phyloP scores from a whole-genome alignment of 2,797 vertebrate species.

The Esox lucius region DNA sequence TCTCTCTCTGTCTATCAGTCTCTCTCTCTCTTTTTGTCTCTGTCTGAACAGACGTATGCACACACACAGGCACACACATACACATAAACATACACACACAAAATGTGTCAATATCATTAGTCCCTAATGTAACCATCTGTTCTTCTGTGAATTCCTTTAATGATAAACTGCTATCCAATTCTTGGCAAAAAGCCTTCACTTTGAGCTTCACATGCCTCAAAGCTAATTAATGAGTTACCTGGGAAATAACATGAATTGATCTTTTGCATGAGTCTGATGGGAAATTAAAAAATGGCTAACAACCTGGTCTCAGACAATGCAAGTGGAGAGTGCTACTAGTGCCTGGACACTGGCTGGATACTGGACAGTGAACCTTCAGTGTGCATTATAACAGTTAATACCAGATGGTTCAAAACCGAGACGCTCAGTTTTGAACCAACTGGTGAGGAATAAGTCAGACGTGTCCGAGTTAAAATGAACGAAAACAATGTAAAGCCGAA shows the following conservation, averaged over 20 bases:
- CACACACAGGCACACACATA: conserved; percentile 44
- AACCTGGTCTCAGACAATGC: conserved; percentile 68
- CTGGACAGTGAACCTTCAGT: conserved; percentile 37
- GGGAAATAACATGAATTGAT: conserved; percentile 68
- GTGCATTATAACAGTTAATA: conserved; percentile 28
- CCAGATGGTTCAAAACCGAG: conserved; percentile 18
- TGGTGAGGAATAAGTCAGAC: conserved; percentile 10
- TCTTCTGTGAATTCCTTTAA: conserved; percentile 68
- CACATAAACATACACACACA: conserved; percentile 47
- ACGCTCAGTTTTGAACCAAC: conserved; percentile 11
- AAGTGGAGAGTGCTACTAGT: conserved; percentile 63
- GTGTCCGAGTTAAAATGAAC: not conserved
- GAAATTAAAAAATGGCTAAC: conserved; percentile 78
- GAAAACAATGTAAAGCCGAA: conserved; percentile 1
- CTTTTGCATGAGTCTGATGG: conserved; percentile 67
- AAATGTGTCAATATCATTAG: conserved; percentile 67
- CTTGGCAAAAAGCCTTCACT: conserved; percentile 69
- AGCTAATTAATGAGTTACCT: conserved; percentile 80
- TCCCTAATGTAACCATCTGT: conserved; percentile 76
- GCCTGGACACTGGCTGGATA: conserved; percentile 44
- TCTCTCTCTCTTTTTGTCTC: not conserved
- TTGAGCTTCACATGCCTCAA: conserved; percentile 71
- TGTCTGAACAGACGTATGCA: conserved; percentile 16
- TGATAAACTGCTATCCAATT: conserved; percentile 68
- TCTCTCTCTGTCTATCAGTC: not conserved